Evolutionary conservation across 2,113 vertebrate genomes (phyloP), one percentile per base, ranked within the genome.

Genomic region (Mustela lutreola): DNA sequence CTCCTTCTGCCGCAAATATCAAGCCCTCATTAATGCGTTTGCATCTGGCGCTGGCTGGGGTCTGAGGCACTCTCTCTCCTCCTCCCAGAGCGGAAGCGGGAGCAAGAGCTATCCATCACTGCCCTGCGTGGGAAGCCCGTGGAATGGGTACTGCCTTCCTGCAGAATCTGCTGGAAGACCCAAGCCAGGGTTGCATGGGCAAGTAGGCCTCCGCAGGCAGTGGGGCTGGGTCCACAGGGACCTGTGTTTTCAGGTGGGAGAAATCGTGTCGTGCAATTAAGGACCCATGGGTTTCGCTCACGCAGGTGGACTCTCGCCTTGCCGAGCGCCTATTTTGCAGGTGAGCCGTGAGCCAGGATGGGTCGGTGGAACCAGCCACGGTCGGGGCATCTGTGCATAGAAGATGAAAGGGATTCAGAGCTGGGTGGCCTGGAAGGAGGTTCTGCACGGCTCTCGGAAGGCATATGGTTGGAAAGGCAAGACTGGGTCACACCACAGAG

Each of bases 1-100:
- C 28, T 56, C 81, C 19, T 18, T 39, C 50, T 28, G 31, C 18
- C 8, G 0, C 22, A 70, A 60, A 79, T 60, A 95, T 14, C n/a
- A 42, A 70, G 2, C 4, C 24, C 18, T 45, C 45, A 0, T 22
- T 63, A 24, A 53, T 10, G 48, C 10, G 18, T 75, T 28, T 65
- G 21, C 15, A 6, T 95, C n/a, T 0, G 2, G 36, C 5, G 0
- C 28, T 0, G 0, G 70, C 1, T 0, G 33, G 31, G 7, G 48
- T 18, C 16, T 22, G 2, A 36, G 60, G 19, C 12, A 7, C 8
- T 4, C 19, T 36, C 62, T 19, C 14, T 26, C 12, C 8, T 31
- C 65, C 4, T 33, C 15, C 5, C 7, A 1, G 79, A 39, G 12
- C 22, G 19, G 56, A 33, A 7, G 22, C 3, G 7, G 39, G 14